Percentiles rank a stretch among this genome's conserved stretches.
These are phyloP conservation scores for Laupala kohalensis DNA, from an alignment of 1,140 invertebrate genomes.

Conservation along the genomic window DNA sequence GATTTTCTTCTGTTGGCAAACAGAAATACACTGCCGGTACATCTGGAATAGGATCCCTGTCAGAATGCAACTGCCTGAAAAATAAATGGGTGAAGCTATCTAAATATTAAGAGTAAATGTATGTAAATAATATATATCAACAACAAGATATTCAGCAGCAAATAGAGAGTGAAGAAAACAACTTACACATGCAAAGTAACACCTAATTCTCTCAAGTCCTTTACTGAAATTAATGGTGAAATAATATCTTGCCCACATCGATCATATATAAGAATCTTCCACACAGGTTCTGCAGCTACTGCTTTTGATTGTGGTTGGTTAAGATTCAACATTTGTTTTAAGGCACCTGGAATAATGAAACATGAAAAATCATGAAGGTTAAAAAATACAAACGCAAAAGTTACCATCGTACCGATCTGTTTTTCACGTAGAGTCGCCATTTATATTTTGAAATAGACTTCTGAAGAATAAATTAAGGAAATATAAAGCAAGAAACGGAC, in stretches of 20 bases:
- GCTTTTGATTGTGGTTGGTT: conserved; percentile 67
- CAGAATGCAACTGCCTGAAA: conserved; percentile 73
- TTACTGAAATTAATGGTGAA: conserved; percentile 88
- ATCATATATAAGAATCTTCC: conserved; percentile 96
- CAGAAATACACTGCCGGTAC: conserved; percentile 98
- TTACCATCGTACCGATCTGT: conserved; percentile 47
- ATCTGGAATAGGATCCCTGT: conserved; percentile 92
- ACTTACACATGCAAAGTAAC: conserved; percentile 93
- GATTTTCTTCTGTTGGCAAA: conserved; percentile 92
- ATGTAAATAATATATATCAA: not conserved
- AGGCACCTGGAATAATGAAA: conserved; percentile 39
- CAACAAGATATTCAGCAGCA: not conserved
- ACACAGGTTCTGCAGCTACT: conserved; percentile 67
- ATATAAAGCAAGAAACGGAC: not conserved
- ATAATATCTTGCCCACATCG: conserved; percentile 95
- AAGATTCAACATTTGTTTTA: conserved; percentile 89
- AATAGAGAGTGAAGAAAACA: too few relatives aligned
- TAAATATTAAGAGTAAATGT: not conserved
- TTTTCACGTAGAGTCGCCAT: conserved; percentile 57
- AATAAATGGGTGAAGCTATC: conserved; percentile 21
- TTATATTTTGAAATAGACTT: conserved; percentile 16
- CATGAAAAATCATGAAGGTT: conserved; percentile 5
- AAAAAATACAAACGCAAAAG: conserved; percentile 12
- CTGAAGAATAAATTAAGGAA: not conserved
- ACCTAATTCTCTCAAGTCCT: conserved; percentile 88